Percentiles rank a stretch among this genome's conserved stretches.
Conservation (phyloP, 2,113 vertebrate species). For the Epinephelus moara region DNA sequence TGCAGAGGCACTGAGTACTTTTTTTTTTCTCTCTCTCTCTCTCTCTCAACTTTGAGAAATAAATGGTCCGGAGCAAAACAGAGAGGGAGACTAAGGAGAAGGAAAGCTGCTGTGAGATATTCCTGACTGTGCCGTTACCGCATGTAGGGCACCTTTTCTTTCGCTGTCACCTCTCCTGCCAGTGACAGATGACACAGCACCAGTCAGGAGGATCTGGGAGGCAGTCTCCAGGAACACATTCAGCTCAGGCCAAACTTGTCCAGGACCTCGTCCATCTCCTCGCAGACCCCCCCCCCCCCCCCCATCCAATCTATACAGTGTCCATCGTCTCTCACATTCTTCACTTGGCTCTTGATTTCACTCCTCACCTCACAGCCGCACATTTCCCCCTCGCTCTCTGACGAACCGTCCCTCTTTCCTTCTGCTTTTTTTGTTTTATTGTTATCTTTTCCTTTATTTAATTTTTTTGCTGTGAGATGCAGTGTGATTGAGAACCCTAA, state of each 20-base stretch:
- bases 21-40: background rate
- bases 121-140: constrained; percentile 47
- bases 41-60: constrained; percentile 51
- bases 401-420: background rate
- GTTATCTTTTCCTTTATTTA: background rate
- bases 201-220: constrained; percentile 67
- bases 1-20: constrained; percentile 24
- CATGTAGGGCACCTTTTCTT: constrained; percentile 76
- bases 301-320: constrained; percentile 34
- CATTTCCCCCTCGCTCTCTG: constrained; percentile 14
- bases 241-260: constrained; percentile 75
- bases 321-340: constrained; percentile 33
- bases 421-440: background rate
- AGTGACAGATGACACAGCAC: constrained; percentile 81
- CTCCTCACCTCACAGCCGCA: constrained; percentile 35
- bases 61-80: constrained; percentile 43
- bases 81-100: constrained; percentile 26
- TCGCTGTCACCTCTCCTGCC: constrained; percentile 74
- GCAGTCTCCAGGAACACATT: constrained; percentile 66
- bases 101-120: constrained; percentile 26
- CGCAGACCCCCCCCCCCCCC: background rate
- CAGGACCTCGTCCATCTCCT: constrained; percentile 55
- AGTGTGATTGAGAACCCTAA: constrained; percentile 53
- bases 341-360: constrained; percentile 46
- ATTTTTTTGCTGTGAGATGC: constrained; percentile 22